phyloP scores from a whole-genome alignment of 1,140 invertebrate species.

The Pachypeltis micranthus region DNA sequence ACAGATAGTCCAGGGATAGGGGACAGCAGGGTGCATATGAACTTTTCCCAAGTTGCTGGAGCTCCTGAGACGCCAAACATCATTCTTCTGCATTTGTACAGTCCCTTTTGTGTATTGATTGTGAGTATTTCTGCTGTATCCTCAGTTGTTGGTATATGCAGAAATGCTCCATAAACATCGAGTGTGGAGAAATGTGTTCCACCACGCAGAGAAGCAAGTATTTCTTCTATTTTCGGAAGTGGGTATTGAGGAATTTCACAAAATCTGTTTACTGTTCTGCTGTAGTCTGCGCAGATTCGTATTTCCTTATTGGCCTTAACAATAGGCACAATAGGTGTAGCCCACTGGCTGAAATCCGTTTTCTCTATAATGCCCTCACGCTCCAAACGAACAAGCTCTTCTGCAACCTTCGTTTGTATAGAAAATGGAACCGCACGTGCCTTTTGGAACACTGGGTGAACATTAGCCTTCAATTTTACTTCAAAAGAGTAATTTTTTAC shows the following conservation, averaged over 20 bases:
- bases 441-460: slow-evolving; percentile 30
- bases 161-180: slow-evolving; percentile 27
- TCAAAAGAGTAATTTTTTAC: slow-evolving; percentile 3
- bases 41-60: slow-evolving; percentile 27
- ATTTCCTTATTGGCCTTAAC: slow-evolving; percentile 31
- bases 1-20: neutral
- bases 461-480: slow-evolving; percentile 6
- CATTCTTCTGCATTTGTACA: slow-evolving; percentile 28
- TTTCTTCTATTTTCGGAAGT: slow-evolving; percentile 3
- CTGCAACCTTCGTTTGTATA: slow-evolving; percentile 32
- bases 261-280: slow-evolving; percentile 30
- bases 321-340: slow-evolving; percentile 33
- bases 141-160: slow-evolving; percentile 28
- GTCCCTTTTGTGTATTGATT: slow-evolving; percentile 28
- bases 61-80: slow-evolving; percentile 28
- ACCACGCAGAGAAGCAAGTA: slow-evolving; percentile 20
- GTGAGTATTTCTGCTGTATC: slow-evolving; percentile 27
- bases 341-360: slow-evolving; percentile 32
- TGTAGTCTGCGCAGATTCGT: slow-evolving; percentile 39
- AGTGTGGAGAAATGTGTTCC: slow-evolving; percentile 26
- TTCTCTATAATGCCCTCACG: slow-evolving; percentile 30
- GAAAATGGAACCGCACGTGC: slow-evolving; percentile 34
- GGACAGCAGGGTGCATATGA: too few species aligned
- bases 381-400: slow-evolving; percentile 32
- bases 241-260: neutral